Evolutionary conservation across 2,888 invertebrate species (phyloP).

Genomic region (Oscheius onirici): DNA sequence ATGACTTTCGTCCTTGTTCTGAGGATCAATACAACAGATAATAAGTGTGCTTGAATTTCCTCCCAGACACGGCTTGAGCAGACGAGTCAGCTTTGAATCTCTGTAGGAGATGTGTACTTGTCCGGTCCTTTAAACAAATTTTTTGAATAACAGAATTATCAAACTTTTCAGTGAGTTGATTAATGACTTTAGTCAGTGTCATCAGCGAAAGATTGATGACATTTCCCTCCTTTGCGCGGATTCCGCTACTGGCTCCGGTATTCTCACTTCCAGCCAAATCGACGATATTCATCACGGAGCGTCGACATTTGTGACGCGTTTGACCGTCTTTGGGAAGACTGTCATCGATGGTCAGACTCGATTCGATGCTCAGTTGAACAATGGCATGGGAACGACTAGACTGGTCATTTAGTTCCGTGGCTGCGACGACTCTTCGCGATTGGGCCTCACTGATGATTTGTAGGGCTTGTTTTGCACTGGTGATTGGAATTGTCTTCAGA

Average conservation of each 20-base stretch:
- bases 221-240: constrained; percentile 26
- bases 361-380: constrained; percentile 20
- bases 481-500: constrained; percentile 5
- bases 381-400: constrained; percentile 33
- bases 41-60: constrained; percentile 31
- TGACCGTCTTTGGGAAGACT: not conserved
- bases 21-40: constrained; percentile 29
- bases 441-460: not conserved
- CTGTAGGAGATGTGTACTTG: constrained; percentile 24
- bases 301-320: constrained; percentile 2
- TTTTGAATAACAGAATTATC: too few species aligned
- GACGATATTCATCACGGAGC: constrained; percentile 26
- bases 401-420: constrained; percentile 27
- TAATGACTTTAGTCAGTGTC: constrained; percentile 29
- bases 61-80: constrained; percentile 31
- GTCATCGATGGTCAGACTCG: not conserved
- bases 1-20: constrained; percentile 6
- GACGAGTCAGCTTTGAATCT: constrained; percentile 30
- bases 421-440: constrained; percentile 4
- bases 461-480: not conserved
- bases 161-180: constrained; percentile 23
- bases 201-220: constrained; percentile 32
- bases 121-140: constrained; percentile 10
- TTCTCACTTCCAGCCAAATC: constrained; percentile 37
- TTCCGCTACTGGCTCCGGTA: constrained; percentile 2